These are phyloP conservation scores for Tetramorium alpestre DNA, from an alignment of 1,140 invertebrate genomes.

Conservation along the genomic window DNA sequence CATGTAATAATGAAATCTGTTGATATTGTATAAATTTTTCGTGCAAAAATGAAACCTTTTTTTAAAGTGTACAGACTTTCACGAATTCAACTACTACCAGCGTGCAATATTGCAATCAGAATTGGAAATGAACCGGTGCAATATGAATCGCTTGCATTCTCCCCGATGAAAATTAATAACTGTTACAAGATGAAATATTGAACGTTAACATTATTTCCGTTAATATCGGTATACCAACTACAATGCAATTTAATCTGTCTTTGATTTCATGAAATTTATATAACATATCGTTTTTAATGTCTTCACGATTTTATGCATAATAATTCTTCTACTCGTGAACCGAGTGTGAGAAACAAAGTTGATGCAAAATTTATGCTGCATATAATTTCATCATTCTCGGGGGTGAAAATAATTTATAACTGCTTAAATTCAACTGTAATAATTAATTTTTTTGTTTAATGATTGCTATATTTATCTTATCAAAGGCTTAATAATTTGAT, in stretches of 20 bases:
- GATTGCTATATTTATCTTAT: not conserved
- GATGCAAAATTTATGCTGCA: not conserved
- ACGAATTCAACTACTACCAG: slow-evolving; percentile 4
- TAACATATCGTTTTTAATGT: not conserved
- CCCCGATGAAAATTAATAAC: slow-evolving; percentile 33
- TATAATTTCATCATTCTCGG: not conserved
- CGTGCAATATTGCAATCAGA: slow-evolving; percentile 41
- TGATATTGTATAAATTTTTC: slow-evolving; percentile 15
- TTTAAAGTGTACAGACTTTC: slow-evolving; percentile 23
- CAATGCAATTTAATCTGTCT: not conserved
- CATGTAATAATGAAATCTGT: slow-evolving; percentile 22
- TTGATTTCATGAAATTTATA: not conserved
- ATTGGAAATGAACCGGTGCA: slow-evolving; percentile 46
- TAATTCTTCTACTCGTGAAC: not conserved
- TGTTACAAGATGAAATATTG: slow-evolving; percentile 31
- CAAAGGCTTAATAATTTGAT: not conserved
- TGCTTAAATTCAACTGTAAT: slow-evolving; percentile 13
- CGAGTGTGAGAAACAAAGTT: not conserved
- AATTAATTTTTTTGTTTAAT: not conserved
- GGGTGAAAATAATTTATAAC: not conserved
- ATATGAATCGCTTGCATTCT: slow-evolving; percentile 35
- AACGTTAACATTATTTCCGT: not conserved
- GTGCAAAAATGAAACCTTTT: slow-evolving; percentile 13
- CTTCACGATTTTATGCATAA: not conserved
- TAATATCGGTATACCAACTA: not conserved